phyloP scores from a whole-genome alignment of 2,888 invertebrate species.

The Tenthredo notha region DNA sequence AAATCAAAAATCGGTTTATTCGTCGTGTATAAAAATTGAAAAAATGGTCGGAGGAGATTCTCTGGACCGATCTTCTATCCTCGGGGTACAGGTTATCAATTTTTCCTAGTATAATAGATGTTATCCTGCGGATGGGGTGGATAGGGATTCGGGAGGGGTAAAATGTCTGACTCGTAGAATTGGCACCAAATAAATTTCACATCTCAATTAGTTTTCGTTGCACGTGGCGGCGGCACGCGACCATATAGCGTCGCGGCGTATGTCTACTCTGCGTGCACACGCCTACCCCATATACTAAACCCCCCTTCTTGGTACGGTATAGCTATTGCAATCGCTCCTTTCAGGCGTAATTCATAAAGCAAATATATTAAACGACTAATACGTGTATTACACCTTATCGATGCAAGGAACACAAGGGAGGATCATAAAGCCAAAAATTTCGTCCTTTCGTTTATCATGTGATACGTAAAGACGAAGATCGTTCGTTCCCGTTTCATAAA shows the following conservation, averaged over 20 bases:
- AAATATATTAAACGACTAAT: constrained; percentile 51
- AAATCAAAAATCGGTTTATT: no score
- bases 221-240: constrained; percentile 76
- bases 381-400: background rate
- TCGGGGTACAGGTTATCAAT: no score
- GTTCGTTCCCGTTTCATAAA: no score
- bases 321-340: background rate
- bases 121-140: background rate
- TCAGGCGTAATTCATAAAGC: constrained; percentile 52
- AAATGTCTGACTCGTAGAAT: constrained; percentile 64
- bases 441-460: no score
- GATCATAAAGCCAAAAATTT: no score
- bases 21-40: no score
- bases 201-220: constrained; percentile 77
- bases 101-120: background rate
- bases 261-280: constrained; percentile 59
- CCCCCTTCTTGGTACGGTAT: background rate
- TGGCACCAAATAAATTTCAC: constrained; percentile 76
- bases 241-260: constrained; percentile 18
- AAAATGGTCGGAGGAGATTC: no score
- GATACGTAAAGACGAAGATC: no score
- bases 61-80: no score
- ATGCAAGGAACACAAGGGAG: no score
- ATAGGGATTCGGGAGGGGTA: no score
- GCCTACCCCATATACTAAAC: constrained; percentile 52